Percentiles rank a stretch among this genome's conserved stretches.
Evolutionary conservation across 2,113 vertebrate species (phyloP).

Genomic region (Cisticola juncidis): DNA sequence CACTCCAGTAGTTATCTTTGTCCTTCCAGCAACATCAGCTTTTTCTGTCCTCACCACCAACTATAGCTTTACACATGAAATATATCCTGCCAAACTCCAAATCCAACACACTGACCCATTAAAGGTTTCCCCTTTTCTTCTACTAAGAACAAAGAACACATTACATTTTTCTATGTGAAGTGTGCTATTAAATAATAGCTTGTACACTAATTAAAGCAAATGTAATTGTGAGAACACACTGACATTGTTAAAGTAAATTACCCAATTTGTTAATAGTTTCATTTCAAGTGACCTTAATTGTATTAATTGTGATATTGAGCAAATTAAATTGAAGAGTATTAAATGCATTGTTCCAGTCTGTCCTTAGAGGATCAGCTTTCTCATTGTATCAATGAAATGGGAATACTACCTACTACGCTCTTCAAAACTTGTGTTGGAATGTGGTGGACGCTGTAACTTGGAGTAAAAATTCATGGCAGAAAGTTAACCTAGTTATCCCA

Average conservation of each 20-base stretch:
- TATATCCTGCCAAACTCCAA: neutral
- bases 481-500: neutral
- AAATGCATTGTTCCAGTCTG: conserved; percentile 74
- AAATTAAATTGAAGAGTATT: conserved; percentile 79
- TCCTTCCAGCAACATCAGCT: neutral
- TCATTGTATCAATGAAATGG: conserved; percentile 67
- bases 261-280: conserved; percentile 77
- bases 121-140: conserved; percentile 64
- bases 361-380: conserved; percentile 71
- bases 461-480: neutral
- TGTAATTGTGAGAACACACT: conserved; percentile 78
- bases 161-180: conserved; percentile 71
- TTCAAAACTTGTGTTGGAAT: neutral
- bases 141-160: conserved; percentile 61
- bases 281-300: conserved; percentile 80
- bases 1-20: neutral
- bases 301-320: conserved; percentile 79
- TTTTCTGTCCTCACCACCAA: neutral
- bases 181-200: conserved; percentile 76
- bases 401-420: conserved; percentile 48
- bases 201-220: conserved; percentile 79
- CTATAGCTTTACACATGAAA: neutral
- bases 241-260: conserved; percentile 81
- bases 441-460: neutral
- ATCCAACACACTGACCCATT: conserved; percentile 43